Percentiles rank a stretch among this genome's conserved stretches.
Evolutionary conservation across 2,113 vertebrate species (phyloP).

Genomic region (Burhinus oedicnemus): DNA sequence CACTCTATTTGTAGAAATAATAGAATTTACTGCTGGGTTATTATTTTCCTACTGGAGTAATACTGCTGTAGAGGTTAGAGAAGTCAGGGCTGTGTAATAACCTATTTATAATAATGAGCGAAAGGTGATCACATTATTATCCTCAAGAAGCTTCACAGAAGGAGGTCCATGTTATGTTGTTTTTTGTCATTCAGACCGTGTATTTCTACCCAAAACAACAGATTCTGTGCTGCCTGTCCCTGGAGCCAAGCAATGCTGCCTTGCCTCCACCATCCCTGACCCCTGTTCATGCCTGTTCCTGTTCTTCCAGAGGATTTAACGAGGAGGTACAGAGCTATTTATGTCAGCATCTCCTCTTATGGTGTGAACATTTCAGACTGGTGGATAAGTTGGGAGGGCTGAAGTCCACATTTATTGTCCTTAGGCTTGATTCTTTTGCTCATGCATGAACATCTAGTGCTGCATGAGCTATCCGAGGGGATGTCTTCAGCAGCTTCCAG

Average conservation of each 20-base stretch:
- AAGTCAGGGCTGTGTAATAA: not conserved
- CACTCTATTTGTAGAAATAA: slow-evolving; percentile 8
- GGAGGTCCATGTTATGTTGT: not conserved
- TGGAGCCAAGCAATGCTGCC: not conserved
- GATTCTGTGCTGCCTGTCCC: not conserved
- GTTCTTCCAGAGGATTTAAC: not conserved
- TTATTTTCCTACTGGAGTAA: slow-evolving; percentile 20
- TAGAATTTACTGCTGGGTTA: slow-evolving; percentile 7
- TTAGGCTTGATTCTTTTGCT: not conserved
- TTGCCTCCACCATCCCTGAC: not conserved
- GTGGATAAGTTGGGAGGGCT: not conserved
- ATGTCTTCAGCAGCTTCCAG: not conserved
- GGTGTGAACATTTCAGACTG: not conserved
- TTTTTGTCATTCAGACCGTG: not conserved
- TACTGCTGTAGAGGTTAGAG: not conserved
- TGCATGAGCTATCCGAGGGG: accelerated
- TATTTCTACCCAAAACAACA: not conserved
- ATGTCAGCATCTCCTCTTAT: not conserved
- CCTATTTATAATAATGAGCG: not conserved
- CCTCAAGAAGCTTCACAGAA: not conserved
- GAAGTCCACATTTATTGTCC: not conserved
- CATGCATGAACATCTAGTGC: not conserved
- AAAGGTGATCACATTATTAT: not conserved
- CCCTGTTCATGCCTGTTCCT: not conserved
- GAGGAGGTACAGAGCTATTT: not conserved